Percentiles rank a stretch among this genome's conserved stretches.
Evolutionary conservation across 2,888 invertebrate genomes (phyloP).

Genomic region (Nemotelus pantherinus): DNA sequence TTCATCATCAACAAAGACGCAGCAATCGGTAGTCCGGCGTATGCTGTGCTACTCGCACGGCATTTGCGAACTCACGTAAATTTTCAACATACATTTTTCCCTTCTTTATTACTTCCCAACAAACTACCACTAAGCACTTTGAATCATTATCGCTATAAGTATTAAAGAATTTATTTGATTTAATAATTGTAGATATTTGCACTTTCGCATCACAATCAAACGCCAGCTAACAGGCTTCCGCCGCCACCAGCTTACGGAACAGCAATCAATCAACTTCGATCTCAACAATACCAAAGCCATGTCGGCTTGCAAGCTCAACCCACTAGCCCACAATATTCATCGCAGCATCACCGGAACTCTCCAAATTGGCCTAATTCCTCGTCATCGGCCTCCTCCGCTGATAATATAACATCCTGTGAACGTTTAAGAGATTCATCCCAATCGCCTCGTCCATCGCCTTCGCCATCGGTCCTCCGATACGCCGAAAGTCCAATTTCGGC

Average conservation of each 20-base stretch:
- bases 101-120: no score
- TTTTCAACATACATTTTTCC: no score
- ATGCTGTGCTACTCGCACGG: no score
- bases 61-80: no score
- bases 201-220: conserved; percentile 49
- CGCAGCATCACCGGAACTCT: not conserved
- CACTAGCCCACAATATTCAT: not conserved
- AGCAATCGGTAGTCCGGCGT: no score
- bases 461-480: conserved; percentile 61
- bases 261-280: conserved; percentile 65
- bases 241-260: conserved; percentile 64
- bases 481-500: conserved; percentile 59
- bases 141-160: no score
- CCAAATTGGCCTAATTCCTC: not conserved
- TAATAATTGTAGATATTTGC: conserved; percentile 55
- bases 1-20: no score
- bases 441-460: conserved; percentile 48
- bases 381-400: not conserved
- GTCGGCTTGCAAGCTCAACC: conserved; percentile 22
- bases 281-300: conserved; percentile 63
- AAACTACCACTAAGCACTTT: no score
- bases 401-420: not conserved
- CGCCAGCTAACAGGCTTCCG: conserved; percentile 54
- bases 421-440: not conserved
- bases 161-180: no score